These are phyloP conservation scores for Scaptomyza polygonia DNA, from an alignment of 2,888 invertebrate species.

Conservation along the genomic window DNA sequence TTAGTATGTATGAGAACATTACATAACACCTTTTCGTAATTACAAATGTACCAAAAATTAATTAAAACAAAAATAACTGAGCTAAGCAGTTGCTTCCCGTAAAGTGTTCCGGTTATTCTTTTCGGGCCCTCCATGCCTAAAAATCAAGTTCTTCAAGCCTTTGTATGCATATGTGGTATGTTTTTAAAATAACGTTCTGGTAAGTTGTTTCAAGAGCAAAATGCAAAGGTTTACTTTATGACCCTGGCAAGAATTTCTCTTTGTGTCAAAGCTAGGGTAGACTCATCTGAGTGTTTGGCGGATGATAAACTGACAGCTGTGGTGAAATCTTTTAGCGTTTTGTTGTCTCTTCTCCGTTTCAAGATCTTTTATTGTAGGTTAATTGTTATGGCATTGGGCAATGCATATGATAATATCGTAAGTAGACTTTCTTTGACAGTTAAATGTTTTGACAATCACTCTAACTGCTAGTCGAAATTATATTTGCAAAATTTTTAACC, in stretches of 20 bases:
- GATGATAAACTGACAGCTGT: constrained; percentile 45
- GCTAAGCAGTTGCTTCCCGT: constrained; percentile 45
- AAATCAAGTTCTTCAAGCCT: constrained; percentile 38
- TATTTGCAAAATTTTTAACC: constrained; percentile 31
- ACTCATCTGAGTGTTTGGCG: constrained; percentile 35
- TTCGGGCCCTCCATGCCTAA: constrained; percentile 7
- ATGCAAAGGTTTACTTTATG: constrained; percentile 54
- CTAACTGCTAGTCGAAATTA: constrained; percentile 32
- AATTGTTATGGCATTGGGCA: constrained; percentile 77
- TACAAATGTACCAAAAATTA: constrained; percentile 14
- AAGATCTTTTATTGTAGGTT: constrained; percentile 77
- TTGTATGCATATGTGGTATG: constrained; percentile 18
- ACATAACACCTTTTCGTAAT: constrained; percentile 65
- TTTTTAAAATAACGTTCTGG: constrained; percentile 56
- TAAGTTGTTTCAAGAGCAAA: constrained; percentile 66
- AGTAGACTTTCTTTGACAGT: constrained; percentile 69
- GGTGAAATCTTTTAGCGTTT: constrained; percentile 68
- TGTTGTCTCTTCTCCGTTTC: constrained; percentile 45
- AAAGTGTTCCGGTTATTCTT: constrained; percentile 58
- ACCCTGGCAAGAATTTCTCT: constrained; percentile 72
- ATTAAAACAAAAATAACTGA: constrained; percentile 39
- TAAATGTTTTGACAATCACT: constrained; percentile 54
- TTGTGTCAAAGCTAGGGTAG: constrained; percentile 37
- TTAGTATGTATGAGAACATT: constrained; percentile 39
- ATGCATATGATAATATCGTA: constrained; percentile 50